Evolutionary conservation across 2,888 invertebrate species (phyloP), one percentile per base, ranked within the genome.

Genomic region (Rhopalosiphum nymphaeae): DNA sequence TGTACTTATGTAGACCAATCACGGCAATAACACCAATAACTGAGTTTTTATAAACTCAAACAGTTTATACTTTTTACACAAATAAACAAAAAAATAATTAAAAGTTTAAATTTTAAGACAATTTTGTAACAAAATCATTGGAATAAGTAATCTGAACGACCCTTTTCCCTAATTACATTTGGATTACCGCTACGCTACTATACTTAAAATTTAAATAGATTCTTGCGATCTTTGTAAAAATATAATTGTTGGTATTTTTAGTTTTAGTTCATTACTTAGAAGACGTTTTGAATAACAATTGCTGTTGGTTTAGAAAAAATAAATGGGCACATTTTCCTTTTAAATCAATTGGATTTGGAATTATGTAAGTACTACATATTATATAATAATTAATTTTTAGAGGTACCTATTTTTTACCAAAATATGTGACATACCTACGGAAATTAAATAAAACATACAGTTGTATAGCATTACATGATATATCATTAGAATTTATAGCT

Each of bases 251-350:
- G 7, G 25, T 26, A 57, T 92, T 36, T 91, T 44, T 67, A 93
- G 93, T 57, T 49, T 89, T 90, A 84, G 61, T 57, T 46, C 56
- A 89, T 11, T 93, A 93, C 11, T 90, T 93, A 46, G 84, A 46
- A 46, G 49, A 93, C 13, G n/a, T 57, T 36, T 57, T 93, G 46
- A 85, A 93, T 84, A 90, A 57, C 57, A 78, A 46, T 25, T 90
- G n/a, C 46, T 93, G 93, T n/a, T 93, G 89, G 93, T 93, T 84
- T 21, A 89, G 93, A 85, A 89, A 85, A 90, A 89, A 89, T 56
- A 89, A 85, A 93, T 93, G 89, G 93, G 44, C 36, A 36, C 93
- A 93, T 90, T 93, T 85, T 29, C 61, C 89, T 21, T 93, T 90
- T 49, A 89, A 57, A 85, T 29, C 78, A 57, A 49, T 89, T 29